Evolutionary conservation across 2,797 vertebrate species (phyloP).

Genomic region (Eulemur coronatus): DNA sequence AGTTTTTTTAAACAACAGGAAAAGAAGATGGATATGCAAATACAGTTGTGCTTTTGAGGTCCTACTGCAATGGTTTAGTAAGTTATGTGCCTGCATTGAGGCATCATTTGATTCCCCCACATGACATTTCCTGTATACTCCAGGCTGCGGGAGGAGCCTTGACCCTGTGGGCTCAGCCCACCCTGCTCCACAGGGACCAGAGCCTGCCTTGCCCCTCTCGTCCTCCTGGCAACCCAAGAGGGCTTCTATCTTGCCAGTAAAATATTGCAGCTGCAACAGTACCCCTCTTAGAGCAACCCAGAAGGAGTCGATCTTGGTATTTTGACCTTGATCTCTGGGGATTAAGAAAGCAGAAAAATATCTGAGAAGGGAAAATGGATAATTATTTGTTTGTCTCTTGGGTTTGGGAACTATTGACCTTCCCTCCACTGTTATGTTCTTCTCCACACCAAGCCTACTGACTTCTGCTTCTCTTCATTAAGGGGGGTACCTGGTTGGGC

Average conservation of each 20-base stretch:
- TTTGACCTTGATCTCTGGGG: not conserved
- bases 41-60: not conserved
- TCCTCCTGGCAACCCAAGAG: not conserved
- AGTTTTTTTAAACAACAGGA: not conserved
- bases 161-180: not conserved
- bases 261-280: not conserved
- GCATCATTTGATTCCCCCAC: not conserved
- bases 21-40: not conserved
- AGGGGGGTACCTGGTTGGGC: not conserved
- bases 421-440: not conserved
- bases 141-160: not conserved
- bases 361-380: not conserved
- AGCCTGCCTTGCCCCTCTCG: not conserved
- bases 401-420: not conserved
- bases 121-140: fast-evolving
- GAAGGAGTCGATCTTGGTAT: not conserved
- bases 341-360: not conserved
- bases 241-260: not conserved
- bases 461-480: not conserved
- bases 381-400: not conserved
- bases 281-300: not conserved
- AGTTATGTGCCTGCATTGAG: not conserved
- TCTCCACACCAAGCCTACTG: not conserved
- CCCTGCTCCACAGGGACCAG: not conserved
- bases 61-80: not conserved